Percentiles rank a stretch among this genome's conserved stretches.
These are phyloP conservation scores for Pasiphila rectangulata DNA, from an alignment of 2,888 invertebrate species.

Conservation along the genomic window DNA sequence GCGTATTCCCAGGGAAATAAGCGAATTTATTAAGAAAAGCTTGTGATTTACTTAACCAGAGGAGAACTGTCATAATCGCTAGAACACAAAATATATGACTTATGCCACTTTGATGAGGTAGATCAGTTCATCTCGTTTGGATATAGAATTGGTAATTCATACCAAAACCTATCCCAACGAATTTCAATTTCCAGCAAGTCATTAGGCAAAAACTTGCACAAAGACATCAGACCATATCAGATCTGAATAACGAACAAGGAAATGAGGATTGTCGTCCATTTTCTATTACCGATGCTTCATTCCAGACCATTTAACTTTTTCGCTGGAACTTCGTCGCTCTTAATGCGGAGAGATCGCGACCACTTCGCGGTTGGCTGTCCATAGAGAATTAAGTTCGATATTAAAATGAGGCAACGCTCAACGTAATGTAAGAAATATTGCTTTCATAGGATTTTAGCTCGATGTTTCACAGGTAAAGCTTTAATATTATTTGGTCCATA, in stretches of 20 bases:
- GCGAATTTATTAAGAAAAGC: not conserved
- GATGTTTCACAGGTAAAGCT: slow-evolving; percentile 33
- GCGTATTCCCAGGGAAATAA: slow-evolving; percentile 1
- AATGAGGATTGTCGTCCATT: slow-evolving; percentile 69
- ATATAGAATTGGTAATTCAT: slow-evolving; percentile 1
- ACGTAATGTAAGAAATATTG: slow-evolving; percentile 38
- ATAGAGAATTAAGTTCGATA: slow-evolving; percentile 42
- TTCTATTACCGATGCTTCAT: slow-evolving; percentile 67
- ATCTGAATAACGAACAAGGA: slow-evolving; percentile 57
- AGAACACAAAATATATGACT: not conserved
- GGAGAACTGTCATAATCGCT: not conserved
- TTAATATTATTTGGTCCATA: slow-evolving; percentile 27
- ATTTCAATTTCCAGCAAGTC: slow-evolving; percentile 21
- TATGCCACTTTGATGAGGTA: not conserved
- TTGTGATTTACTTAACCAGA: not conserved
- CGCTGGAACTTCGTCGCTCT: slow-evolving; percentile 59
- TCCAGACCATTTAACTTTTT: slow-evolving; percentile 71
- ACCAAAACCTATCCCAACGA: slow-evolving; percentile 8
- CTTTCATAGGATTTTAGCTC: slow-evolving; percentile 35
- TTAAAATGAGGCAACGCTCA: slow-evolving; percentile 41
- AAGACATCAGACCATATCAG: slow-evolving; percentile 38
- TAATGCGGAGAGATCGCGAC: slow-evolving; percentile 45
- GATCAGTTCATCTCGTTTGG: not conserved
- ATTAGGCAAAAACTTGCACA: slow-evolving; percentile 31
- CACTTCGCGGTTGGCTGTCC: slow-evolving; percentile 48